These are phyloP conservation scores for Theonella swinhoei DNA, from an alignment of 37 sponge, comb jelly and placozoan species.

Conservation along the genomic window DNA sequence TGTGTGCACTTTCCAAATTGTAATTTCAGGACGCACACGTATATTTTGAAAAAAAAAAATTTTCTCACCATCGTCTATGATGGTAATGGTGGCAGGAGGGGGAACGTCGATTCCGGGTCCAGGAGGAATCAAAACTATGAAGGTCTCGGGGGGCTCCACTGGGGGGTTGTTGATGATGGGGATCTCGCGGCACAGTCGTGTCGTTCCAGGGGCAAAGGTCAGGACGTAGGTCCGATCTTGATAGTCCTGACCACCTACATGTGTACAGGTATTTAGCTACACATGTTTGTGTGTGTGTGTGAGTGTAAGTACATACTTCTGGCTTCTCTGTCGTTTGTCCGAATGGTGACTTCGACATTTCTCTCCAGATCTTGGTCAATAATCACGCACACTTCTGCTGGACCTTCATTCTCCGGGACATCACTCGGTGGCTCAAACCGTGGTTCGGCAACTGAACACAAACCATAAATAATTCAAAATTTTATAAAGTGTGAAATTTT, in stretches of 20 bases:
- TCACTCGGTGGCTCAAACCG: background rate
- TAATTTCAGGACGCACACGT: too few relatives aligned
- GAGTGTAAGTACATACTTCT: background rate
- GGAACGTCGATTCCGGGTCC: background rate
- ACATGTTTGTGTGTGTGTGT: too few relatives aligned
- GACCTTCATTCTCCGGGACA: background rate
- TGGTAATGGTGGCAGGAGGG: background rate
- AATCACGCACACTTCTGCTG: background rate
- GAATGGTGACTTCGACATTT: constrained; percentile 3
- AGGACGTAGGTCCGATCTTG: background rate
- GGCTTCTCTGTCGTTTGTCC: background rate
- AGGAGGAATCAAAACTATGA: background rate
- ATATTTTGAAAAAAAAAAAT: too few relatives aligned
- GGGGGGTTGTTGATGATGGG: background rate
- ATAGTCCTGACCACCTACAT: background rate
- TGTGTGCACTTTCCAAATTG: too few relatives aligned
- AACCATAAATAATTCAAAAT: too few relatives aligned
- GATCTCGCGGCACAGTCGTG: background rate
- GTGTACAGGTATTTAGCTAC: background rate
- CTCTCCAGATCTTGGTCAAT: background rate
- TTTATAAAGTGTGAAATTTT: too few relatives aligned
- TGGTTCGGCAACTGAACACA: background rate
- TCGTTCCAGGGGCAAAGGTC: background rate
- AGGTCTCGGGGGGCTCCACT: background rate
- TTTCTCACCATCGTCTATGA: background rate